A percentile compares a stretch with the other conserved stretches of the same genome.
These are phyloP conservation scores for Equus przewalskii DNA, from an alignment of 2,113 vertebrate species.

Conservation along the genomic window DNA sequence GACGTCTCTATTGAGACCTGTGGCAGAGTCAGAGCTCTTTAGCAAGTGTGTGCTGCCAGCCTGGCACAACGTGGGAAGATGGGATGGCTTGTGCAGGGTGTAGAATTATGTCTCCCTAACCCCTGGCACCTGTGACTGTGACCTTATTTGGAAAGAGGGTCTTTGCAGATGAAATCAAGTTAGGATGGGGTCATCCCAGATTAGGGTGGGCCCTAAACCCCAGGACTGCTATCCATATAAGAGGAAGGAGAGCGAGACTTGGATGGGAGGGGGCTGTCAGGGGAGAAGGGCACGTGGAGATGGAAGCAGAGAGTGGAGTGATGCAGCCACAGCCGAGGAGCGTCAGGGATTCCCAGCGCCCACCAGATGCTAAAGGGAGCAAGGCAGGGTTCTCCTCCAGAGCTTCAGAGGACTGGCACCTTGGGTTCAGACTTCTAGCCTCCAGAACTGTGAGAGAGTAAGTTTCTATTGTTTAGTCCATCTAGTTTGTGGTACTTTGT, in stretches of 20 bases:
- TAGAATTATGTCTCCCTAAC: neutral
- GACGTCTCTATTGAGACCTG: too few relatives aligned
- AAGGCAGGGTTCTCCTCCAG: too few relatives aligned
- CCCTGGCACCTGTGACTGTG: too few relatives aligned
- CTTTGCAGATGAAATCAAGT: neutral
- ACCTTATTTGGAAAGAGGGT: neutral
- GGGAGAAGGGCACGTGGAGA: neutral
- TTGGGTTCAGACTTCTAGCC: neutral
- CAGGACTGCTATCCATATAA: too few relatives aligned
- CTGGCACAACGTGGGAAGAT: too few relatives aligned
- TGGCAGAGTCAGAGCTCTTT: too few relatives aligned
- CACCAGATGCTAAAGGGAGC: neutral
- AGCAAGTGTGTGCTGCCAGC: too few relatives aligned
- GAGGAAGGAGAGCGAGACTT: neutral
- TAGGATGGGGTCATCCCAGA: neutral
- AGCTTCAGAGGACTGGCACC: neutral
- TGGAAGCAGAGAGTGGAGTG: neutral
- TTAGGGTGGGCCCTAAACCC: neutral
- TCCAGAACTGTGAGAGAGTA: neutral
- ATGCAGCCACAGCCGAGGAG: neutral
- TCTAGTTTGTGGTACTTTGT: neutral
- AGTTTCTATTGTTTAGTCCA: neutral
- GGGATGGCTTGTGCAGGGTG: neutral
- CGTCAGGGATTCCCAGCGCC: accelerated
- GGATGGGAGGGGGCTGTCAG: neutral